phyloP scores from a whole-genome alignment of 2,113 vertebrate species.

The Naja naja region DNA sequence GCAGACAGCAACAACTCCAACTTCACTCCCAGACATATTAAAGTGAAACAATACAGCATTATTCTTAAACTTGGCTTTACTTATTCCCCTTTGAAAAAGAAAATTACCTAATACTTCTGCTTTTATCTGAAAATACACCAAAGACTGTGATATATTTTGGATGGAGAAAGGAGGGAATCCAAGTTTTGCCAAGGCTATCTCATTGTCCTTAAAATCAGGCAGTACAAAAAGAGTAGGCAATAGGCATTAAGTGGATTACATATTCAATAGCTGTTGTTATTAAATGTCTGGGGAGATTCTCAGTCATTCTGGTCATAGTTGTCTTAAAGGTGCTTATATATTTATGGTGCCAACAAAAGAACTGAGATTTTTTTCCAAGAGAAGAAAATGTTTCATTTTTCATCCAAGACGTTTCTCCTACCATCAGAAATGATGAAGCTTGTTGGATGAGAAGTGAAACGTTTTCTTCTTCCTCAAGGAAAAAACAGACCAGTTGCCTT shows the following conservation, averaged over 20 bases:
- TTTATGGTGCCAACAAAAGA: too few relatives aligned
- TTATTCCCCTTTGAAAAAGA: neutral
- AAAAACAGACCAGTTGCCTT: neutral
- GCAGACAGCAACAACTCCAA: neutral
- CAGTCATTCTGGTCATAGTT: neutral
- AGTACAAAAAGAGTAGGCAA: slow-evolving; percentile 1
- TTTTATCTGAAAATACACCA: slow-evolving; percentile 12
- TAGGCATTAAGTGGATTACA: neutral
- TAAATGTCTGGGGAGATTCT: neutral
- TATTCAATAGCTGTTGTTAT: neutral
- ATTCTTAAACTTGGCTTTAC: slow-evolving; percentile 18
- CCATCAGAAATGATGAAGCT: neutral
- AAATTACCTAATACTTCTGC: neutral
- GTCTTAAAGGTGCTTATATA: neutral
- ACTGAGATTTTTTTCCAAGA: too few relatives aligned
- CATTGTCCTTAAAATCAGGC: slow-evolving; percentile 15
- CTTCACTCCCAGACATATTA: neutral
- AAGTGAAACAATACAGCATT: slow-evolving; percentile 38
- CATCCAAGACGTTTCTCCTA: neutral
- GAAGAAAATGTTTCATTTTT: neutral
- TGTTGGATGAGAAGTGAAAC: neutral
- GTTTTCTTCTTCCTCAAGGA: neutral
- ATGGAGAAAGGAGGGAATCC: neutral
- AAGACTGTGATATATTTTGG: neutral
- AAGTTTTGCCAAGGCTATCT: neutral